phyloP scores from a whole-genome alignment of 2,113 vertebrate species.

The Rhabdomys dilectus region DNA sequence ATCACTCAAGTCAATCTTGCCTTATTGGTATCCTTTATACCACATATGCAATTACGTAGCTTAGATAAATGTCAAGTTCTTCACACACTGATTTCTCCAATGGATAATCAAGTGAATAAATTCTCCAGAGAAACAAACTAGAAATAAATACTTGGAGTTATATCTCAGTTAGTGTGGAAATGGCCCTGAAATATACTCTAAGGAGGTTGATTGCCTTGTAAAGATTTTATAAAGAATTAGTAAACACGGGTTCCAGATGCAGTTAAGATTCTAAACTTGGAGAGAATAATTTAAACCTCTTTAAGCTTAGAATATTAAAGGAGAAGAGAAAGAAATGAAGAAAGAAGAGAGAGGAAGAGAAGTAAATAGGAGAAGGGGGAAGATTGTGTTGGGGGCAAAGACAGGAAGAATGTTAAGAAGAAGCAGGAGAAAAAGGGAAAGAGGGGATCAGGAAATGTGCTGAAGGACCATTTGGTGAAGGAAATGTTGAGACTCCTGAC shows the following conservation, averaged over 20 bases:
- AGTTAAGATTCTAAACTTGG: background rate
- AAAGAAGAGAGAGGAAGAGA: too few relatives aligned
- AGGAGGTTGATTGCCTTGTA: background rate
- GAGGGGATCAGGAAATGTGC: too few relatives aligned
- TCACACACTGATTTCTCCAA: conserved; percentile 4
- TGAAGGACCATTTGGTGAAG: too few relatives aligned
- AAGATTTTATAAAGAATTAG: background rate
- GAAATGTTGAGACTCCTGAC: background rate
- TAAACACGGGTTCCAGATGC: background rate
- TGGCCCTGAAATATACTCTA: background rate
- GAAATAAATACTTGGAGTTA: background rate
- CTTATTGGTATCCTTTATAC: conserved; percentile 57
- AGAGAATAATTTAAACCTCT: background rate
- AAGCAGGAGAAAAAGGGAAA: background rate
- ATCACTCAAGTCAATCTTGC: conserved; percentile 61
- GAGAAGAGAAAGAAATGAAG: background rate
- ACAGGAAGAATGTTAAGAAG: too few relatives aligned
- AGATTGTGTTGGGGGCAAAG: too few relatives aligned
- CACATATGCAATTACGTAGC: background rate
- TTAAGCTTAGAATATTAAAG: background rate
- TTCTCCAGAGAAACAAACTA: conserved; percentile 44
- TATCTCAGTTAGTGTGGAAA: background rate
- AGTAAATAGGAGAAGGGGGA: rapidly evolving
- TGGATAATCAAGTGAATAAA: conserved; percentile 47
- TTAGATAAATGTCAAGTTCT: conserved; percentile 59